Base-by-base conservation (phyloP, 1,140 invertebrate genomes). In the Homalodisca vitripennis region DNA sequence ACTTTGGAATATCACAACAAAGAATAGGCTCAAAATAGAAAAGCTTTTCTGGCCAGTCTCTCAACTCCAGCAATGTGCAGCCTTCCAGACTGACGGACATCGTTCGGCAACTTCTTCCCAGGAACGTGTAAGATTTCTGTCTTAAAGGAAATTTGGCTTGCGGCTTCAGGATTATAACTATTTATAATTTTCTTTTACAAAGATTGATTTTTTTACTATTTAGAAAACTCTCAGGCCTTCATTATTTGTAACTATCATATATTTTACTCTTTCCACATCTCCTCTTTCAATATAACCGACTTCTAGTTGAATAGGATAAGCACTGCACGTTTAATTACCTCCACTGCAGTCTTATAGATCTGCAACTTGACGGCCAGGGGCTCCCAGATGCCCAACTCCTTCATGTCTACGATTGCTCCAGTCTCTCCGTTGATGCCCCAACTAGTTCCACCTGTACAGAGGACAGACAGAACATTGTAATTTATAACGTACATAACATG, bases 381-480 rank as follows among this genome's bases (percentile, higher is more conserved):
- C 79, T 99, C 98, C 96, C 97, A 99, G 65, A 99, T 90, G 41
- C 91, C 93, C 48, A 87, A 81, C 27, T 86, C 83, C 66, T 91
- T 90, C 93, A 99, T 98, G 79, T 99, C 94, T 0, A 93, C 91
- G 24, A 99, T 82, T 75, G 94, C 87, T 2, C 98, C 98, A 68
- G 89, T 92, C 77, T 94, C 92, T 1, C 98, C 98, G 83, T 99
- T 91, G 72, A 99, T 95, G 69, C 98, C 98, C 88, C 91, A 97
- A 48, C 87, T 89, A 71, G 84, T 86, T 68, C 26, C 64, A 51
- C 30, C 57, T 60, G 24, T 55, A 66, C 27, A 41, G 17, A 41
- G 6, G 34, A 41, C 6, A 17, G 17, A 10, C 17, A 10, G 34
- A 41, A 41, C 17, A 41, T 41, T 41, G 17, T 10, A 41, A 41